phyloP scores from a whole-genome alignment of 2,888 invertebrate genomes.

The Hypomecis punctinalis region DNA sequence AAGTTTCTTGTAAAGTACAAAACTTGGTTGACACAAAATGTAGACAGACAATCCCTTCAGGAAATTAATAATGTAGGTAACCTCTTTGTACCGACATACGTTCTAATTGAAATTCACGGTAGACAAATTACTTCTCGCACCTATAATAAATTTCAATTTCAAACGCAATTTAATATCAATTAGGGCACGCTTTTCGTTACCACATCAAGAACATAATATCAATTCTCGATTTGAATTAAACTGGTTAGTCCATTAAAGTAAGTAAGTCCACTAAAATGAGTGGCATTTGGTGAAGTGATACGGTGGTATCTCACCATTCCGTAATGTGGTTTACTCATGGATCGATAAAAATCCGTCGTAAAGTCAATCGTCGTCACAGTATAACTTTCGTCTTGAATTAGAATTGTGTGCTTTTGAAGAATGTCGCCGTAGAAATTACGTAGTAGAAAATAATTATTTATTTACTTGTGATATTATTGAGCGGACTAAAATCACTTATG shows the following conservation, averaged over 20 bases:
- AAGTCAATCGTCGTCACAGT: too few species aligned
- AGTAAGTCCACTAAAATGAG: conserved; percentile 72
- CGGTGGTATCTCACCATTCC: conserved; percentile 10
- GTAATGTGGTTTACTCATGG: conserved; percentile 27
- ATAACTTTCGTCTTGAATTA: too few species aligned
- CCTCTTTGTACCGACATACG: conserved; percentile 11
- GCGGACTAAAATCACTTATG: too few species aligned
- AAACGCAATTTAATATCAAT: conserved; percentile 26
- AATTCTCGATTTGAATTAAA: conserved; percentile 59
- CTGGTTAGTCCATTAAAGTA: conserved; percentile 60
- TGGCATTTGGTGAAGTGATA: conserved; percentile 36
- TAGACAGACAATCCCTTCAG: conserved; percentile 2
- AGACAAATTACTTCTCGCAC: conserved; percentile 22
- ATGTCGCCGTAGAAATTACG: too few species aligned
- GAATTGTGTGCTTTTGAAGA: too few species aligned
- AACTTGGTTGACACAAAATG: not conserved
- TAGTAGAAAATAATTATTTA: too few species aligned
- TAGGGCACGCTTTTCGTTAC: conserved; percentile 30
- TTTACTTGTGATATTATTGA: too few species aligned
- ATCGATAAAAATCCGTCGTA: too few species aligned
- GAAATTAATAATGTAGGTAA: conserved; percentile 19
- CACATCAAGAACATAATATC: conserved; percentile 48
- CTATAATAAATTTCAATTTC: conserved; percentile 26
- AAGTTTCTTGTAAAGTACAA: not conserved
- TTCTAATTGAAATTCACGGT: conserved; percentile 21